Percentiles rank a stretch among this genome's conserved stretches.
Conservation (phyloP, 1,140 invertebrate species). For the Trichonephila inaurata region DNA sequence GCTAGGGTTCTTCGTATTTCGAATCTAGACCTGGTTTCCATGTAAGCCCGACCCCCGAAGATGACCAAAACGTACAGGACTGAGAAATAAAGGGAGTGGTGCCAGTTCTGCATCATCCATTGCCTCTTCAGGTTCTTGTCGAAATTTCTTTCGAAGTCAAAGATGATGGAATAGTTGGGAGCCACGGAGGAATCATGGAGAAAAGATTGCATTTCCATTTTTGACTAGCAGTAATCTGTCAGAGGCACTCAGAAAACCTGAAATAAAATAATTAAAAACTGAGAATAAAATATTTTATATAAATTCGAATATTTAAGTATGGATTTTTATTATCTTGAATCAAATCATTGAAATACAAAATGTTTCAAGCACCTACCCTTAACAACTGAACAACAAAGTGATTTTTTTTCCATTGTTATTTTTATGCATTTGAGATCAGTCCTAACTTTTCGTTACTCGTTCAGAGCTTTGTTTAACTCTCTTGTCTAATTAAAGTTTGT, state of each 20-base stretch:
- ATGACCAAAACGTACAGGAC: slow-evolving; percentile 96
- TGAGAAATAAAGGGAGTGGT: slow-evolving; percentile 93
- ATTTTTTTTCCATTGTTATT: no score
- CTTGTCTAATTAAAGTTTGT: no score
- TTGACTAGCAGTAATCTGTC: background rate
- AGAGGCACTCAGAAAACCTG: no score
- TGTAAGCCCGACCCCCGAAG: slow-evolving; percentile 93
- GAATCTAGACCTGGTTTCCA: slow-evolving; percentile 93
- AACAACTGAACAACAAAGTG: no score
- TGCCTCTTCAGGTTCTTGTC: slow-evolving; percentile 90
- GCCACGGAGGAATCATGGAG: slow-evolving; percentile 49
- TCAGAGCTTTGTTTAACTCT: no score
- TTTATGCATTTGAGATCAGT: no score
- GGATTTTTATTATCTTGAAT: no score
- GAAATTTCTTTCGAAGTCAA: slow-evolving; percentile 96
- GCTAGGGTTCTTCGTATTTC: slow-evolving; percentile 91
- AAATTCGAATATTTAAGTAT: no score
- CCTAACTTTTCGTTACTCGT: no score
- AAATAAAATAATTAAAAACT: background rate
- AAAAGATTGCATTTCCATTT: slow-evolving; percentile 61
- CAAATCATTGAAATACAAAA: no score
- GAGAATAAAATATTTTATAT: background rate
- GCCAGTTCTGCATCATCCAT: slow-evolving; percentile 99
- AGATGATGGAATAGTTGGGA: slow-evolving; percentile 96
- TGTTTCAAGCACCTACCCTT: no score